A percentile compares a stretch with the other conserved stretches of the same genome.
Evolutionary conservation across 2,797 vertebrate species (phyloP).

Genomic region (Mormyrops boulengeri): DNA sequence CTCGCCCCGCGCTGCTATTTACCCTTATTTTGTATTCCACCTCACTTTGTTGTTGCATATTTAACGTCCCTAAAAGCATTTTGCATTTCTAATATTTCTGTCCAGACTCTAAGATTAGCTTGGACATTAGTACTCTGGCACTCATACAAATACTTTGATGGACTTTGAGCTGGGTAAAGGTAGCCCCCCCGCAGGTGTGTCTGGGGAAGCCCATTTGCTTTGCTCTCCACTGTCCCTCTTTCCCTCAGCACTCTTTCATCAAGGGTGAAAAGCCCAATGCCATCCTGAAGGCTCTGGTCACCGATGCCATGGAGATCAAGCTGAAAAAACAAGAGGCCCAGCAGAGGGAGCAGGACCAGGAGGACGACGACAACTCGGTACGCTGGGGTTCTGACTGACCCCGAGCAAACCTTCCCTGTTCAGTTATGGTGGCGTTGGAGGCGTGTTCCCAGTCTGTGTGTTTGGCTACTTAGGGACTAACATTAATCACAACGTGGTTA

Average conservation of each 20-base stretch:
- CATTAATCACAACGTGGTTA: neutral
- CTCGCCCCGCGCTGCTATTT: neutral
- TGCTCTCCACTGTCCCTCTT: neutral
- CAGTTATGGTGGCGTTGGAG: neutral
- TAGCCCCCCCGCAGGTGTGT: neutral
- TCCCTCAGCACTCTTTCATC: constrained; percentile 78
- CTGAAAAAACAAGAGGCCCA: constrained; percentile 75
- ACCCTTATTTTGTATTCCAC: neutral
- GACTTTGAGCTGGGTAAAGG: neutral
- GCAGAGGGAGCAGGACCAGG: constrained; percentile 79
- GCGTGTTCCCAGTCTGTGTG: neutral
- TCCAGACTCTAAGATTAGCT: neutral
- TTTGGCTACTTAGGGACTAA: neutral
- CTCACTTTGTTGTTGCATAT: neutral
- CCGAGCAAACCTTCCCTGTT: neutral
- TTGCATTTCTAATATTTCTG: neutral
- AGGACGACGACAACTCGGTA: constrained; percentile 90
- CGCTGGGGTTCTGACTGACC: neutral
- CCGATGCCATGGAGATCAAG: constrained; percentile 88
- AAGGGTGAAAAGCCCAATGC: constrained; percentile 79
- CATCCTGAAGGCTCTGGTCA: constrained; percentile 78
- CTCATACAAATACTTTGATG: neutral
- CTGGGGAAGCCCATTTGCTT: neutral
- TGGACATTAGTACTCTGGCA: neutral
- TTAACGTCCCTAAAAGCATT: neutral